Evolutionary conservation across 2,888 invertebrate genomes (phyloP).

Genomic region (Nymphalis urticae): DNA sequence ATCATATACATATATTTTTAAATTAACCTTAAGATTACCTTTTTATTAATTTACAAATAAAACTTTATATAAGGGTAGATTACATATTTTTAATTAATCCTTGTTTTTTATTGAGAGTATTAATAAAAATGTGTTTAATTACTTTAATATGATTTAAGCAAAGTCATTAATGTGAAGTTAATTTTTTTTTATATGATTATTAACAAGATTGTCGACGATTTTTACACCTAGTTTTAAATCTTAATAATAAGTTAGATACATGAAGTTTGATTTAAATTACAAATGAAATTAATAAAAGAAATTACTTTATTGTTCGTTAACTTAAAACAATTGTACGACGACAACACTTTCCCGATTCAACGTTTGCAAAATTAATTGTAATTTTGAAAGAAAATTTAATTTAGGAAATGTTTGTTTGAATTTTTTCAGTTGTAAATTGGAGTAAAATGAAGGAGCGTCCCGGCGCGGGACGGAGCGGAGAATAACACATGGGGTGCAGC

Average conservation of each 20-base stretch:
- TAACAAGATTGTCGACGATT: not conserved
- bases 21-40: too few relatives aligned
- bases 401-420: conserved; percentile 73
- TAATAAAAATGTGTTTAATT: not conserved
- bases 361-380: conserved; percentile 43
- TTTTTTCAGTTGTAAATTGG: conserved; percentile 81
- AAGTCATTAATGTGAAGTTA: too few relatives aligned
- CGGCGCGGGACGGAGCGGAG: conserved; percentile 73
- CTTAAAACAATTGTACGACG: not conserved
- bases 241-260: not conserved
- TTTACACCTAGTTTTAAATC: not conserved
- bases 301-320: not conserved
- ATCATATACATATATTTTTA: not conserved
- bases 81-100: too few relatives aligned
- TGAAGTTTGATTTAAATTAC: not conserved
- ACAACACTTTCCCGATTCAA: conserved; percentile 6
- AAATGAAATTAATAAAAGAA: conserved; percentile 4
- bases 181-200: too few relatives aligned
- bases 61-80: not conserved
- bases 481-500: conserved; percentile 70
- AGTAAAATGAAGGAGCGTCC: conserved; percentile 82
- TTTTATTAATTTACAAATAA: too few relatives aligned
- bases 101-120: not conserved
- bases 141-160: not conserved
- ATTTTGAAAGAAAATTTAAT: conserved; percentile 53